Evolutionary conservation across 2,888 invertebrate genomes (phyloP).

Genomic region (Teleiodes luculella): DNA sequence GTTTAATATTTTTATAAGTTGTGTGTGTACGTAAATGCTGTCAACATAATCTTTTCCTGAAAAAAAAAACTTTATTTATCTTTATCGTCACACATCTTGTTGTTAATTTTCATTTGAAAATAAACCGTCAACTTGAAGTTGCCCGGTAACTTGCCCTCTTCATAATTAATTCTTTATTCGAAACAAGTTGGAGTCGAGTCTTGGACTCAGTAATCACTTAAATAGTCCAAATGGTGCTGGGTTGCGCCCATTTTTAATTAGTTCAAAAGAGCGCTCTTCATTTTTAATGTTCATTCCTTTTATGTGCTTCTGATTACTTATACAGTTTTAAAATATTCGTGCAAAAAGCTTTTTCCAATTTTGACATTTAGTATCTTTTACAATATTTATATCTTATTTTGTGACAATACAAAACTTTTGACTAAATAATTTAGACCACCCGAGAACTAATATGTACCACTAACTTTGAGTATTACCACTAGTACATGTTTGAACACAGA

Average conservation of each 20-base stretch:
- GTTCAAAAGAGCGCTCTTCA: constrained; percentile 62
- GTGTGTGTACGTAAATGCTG: too few species aligned
- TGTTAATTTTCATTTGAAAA: background rate
- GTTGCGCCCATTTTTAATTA: constrained; percentile 75
- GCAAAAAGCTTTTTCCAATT: too few species aligned
- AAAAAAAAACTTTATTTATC: background rate
- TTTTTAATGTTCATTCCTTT: constrained; percentile 60
- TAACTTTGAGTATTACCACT: too few species aligned
- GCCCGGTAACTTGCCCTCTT: constrained; percentile 63
- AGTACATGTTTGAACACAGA: too few species aligned
- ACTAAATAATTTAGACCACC: too few species aligned
- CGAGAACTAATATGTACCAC: too few species aligned
- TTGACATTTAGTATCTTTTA: too few species aligned
- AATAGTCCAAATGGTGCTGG: constrained; percentile 73
- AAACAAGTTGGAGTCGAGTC: constrained; percentile 67
- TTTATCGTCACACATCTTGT: background rate
- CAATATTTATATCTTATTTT: too few species aligned
- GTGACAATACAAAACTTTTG: too few species aligned
- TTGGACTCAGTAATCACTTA: constrained; percentile 70
- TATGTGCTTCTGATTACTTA: background rate
- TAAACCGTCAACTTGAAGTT: constrained; percentile 53
- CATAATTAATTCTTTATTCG: constrained; percentile 79
- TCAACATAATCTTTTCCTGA: too few species aligned
- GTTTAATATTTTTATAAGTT: too few species aligned
- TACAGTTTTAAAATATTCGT: background rate